Base-by-base conservation (phyloP, 1,140 invertebrate genomes). In the Aphaenogaster rudis region DNA sequence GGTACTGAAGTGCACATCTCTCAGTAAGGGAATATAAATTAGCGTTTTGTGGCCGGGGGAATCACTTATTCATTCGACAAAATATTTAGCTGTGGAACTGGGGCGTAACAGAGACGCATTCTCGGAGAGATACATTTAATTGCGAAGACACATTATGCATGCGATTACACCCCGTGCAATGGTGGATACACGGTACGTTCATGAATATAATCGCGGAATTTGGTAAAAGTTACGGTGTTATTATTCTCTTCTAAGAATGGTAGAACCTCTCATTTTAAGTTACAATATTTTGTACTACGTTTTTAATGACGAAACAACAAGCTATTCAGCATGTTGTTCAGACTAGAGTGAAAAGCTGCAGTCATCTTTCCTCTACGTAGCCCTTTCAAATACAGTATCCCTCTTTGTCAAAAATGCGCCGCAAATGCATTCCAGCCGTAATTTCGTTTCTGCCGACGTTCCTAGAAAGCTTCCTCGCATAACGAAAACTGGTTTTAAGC, bases 341-440 rank as follows among this genome's bases (percentile, higher is more conserved):
- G 54, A 74, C n/a, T 15, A 42, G 28, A 71, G 17, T 48, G 42
- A 28, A 39, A 76, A 50, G 69, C 17, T 42, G 9, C 69, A 61
- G 39, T 17, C n/a, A 48, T 48, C 36, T 33, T 50, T 28, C 33
- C 45, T 36, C 45, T 66, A 45, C 9, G 52, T 36, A 54, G 54
- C 42, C 42, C 11, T 84, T 76, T 76, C 69, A 84, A 84, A 61
- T 50, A 0, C 21, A 21, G 33, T 61, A 57, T 13, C 4, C 57
- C 42, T 72, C 54, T 72, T 74, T 82, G 66, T 84, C 69, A 84
- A 84, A 84, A 84, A 84, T 84, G 28, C n/a, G 28, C 54, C 57
- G 57, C 42, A 84, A 76, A 84, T 84, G 69, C 69, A 63, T 84
- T 63, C 54, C 69, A 39, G 17, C 13, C 13, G 69, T 74, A 74